Conservation (phyloP, 1,140 invertebrate species). For the Theocolax elegans region DNA sequence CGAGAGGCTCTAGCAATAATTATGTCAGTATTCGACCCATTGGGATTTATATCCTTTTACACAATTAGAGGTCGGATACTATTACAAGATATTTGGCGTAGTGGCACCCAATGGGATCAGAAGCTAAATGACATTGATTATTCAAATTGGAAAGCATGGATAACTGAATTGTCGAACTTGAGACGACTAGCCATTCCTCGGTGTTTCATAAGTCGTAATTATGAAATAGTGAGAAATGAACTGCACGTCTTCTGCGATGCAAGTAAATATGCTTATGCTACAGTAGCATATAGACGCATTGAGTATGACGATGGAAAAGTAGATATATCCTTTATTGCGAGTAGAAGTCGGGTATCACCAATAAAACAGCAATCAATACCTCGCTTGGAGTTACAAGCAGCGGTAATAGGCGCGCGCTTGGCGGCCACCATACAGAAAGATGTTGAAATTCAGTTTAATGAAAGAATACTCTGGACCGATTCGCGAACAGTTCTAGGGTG, state of each 20-base stretch:
- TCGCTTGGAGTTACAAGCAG: background rate
- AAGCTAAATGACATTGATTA: background rate
- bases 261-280: background rate
- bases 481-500: slow-evolving; percentile 53
- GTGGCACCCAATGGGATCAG: background rate
- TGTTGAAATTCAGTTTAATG: background rate
- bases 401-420: background rate
- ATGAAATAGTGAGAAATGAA: background rate
- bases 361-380: background rate
- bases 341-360: background rate
- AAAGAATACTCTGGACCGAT: slow-evolving; percentile 50
- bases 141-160: background rate
- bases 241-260: slow-evolving; percentile 18
- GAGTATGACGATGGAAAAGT: background rate
- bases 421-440: no score
- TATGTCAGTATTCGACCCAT: slow-evolving; percentile 8
- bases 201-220: background rate
- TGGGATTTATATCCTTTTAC: background rate
- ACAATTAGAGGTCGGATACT: background rate
- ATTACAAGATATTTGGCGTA: slow-evolving; percentile 7
- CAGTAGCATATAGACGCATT: background rate
- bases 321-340: background rate
- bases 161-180: background rate
- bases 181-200: background rate
- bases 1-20: background rate